These are phyloP conservation scores for Leucoraja erinaceus DNA, from an alignment of 2,113 vertebrate genomes.

Conservation along the genomic window DNA sequence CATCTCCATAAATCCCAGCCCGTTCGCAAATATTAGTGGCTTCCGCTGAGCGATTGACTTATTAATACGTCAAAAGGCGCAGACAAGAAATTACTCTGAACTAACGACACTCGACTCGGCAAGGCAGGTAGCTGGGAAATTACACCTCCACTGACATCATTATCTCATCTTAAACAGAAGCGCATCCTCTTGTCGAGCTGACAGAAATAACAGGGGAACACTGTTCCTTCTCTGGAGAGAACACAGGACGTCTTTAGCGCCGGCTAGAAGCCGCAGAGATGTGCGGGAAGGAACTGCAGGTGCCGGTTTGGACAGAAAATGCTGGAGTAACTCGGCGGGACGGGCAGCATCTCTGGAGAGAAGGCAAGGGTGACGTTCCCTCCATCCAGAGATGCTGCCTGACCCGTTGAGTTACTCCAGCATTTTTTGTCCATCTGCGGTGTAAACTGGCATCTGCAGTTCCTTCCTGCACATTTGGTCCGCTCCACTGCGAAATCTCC, in stretches of 20 bases:
- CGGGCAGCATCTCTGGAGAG: no score
- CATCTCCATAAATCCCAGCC: slow-evolving; percentile 5
- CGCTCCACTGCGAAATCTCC: no score
- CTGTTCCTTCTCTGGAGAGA: background rate
- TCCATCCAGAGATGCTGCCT: no score
- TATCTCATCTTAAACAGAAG: background rate
- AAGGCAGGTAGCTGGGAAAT: background rate
- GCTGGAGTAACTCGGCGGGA: no score
- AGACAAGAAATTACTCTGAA: slow-evolving; percentile 10
- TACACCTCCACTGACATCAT: slow-evolving; percentile 2
- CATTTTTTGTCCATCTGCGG: no score
- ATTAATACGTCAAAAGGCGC: slow-evolving; percentile 12
- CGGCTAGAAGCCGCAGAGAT: no score
- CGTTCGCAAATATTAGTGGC: slow-evolving; percentile 2
- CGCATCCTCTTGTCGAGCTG: background rate
- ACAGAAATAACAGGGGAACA: background rate
- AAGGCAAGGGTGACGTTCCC: no score
- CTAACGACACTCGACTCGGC: background rate
- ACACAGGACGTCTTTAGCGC: background rate
- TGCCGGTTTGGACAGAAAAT: no score
- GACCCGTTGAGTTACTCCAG: no score
- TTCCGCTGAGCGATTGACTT: slow-evolving; percentile 11
- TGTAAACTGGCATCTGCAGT: no score
- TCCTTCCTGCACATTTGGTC: no score
- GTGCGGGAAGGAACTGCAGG: no score